Evolutionary conservation across 2,888 invertebrate genomes (phyloP).

Genomic region (Clusia tigrina): DNA sequence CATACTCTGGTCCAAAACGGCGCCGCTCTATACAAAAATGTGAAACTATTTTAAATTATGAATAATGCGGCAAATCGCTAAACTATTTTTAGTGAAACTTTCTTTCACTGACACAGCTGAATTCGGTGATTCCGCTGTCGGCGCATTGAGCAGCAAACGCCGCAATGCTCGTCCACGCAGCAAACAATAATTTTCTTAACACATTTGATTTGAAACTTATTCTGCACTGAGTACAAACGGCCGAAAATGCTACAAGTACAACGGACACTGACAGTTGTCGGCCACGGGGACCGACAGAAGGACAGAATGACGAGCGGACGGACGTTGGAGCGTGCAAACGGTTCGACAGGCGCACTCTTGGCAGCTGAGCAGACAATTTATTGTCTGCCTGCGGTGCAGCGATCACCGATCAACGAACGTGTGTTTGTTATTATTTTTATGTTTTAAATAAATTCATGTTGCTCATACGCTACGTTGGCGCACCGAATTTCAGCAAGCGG

Average conservation of each 20-base stretch:
- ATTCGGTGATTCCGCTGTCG: background rate
- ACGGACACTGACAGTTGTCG: too few species aligned
- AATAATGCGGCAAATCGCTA: background rate
- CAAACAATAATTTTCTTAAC: background rate
- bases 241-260: background rate
- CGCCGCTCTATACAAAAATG: background rate
- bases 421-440: background rate
- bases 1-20: too few species aligned
- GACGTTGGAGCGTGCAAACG: background rate
- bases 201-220: too few species aligned
- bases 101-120: background rate
- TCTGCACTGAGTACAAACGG: background rate
- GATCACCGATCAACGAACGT: background rate
- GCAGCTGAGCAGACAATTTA: background rate
- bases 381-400: background rate
- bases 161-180: background rate
- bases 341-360: background rate
- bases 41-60: background rate
- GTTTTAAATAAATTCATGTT: background rate
- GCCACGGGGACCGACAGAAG: too few species aligned
- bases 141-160: background rate
- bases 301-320: too few species aligned
- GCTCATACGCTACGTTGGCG: background rate
- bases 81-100: conserved; percentile 1
- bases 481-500: too few species aligned